Percentiles rank a stretch among this genome's conserved stretches.
Conservation (phyloP, 2,888 invertebrate species). For the Slavum lentiscoides region DNA sequence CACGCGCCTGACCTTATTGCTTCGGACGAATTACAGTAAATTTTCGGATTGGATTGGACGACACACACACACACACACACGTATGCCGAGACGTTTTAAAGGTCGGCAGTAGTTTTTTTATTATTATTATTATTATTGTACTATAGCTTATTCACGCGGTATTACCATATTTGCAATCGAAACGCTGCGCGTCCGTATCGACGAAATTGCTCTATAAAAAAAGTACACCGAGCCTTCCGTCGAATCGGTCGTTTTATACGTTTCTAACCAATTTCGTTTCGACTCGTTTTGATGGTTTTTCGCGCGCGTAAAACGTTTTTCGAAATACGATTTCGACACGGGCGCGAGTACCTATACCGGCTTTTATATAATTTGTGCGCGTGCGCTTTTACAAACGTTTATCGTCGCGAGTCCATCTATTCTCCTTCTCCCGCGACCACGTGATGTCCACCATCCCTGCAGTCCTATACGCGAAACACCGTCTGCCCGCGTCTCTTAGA, state of each 20-base stretch:
- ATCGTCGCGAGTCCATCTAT: too few relatives aligned
- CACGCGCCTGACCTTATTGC: too few relatives aligned
- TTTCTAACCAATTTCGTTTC: constrained; percentile 35
- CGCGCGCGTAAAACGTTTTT: constrained; percentile 12
- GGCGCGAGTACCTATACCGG: too few relatives aligned
- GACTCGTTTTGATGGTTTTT: constrained; percentile 22
- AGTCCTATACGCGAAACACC: too few relatives aligned
- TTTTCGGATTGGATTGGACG: background rate
- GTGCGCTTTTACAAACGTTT: too few relatives aligned
- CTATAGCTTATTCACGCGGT: constrained; percentile 1
- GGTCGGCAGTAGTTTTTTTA: constrained; percentile 12
- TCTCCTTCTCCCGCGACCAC: too few relatives aligned
- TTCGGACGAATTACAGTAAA: background rate
- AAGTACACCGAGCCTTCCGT: constrained; percentile 15
- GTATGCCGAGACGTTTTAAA: background rate
- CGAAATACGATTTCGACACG: background rate
- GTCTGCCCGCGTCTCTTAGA: too few relatives aligned
- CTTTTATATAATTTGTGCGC: too few relatives aligned
- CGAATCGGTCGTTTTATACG: constrained; percentile 33
- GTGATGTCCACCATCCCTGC: too few relatives aligned
- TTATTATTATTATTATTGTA: background rate
- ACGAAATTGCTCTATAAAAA: constrained; percentile 26
- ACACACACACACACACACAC: background rate
- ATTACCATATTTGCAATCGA: constrained; percentile 37
- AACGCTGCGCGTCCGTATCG: constrained; percentile 10